phyloP scores from a whole-genome alignment of 92 coral and sea anemone genomes.

The Anthopleura xanthogrammica region DNA sequence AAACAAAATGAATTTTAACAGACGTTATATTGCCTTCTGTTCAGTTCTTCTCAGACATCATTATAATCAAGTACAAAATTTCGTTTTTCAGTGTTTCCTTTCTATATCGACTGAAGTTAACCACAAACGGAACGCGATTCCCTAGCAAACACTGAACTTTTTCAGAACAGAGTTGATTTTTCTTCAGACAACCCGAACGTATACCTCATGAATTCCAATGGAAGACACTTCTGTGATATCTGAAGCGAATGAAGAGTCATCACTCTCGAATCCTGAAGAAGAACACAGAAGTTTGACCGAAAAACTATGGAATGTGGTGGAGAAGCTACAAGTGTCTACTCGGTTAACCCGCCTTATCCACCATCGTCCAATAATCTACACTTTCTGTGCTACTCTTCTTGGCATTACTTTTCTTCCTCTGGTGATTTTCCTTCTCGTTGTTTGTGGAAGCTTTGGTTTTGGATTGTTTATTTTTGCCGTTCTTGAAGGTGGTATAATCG shows the following conservation, averaged over 20 bases:
- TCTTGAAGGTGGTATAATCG: constrained; percentile 31
- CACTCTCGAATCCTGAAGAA: neutral
- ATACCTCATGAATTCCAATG: too few species aligned
- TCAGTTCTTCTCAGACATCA: too few species aligned
- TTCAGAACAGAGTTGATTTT: too few species aligned
- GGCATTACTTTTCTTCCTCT: constrained; percentile 32
- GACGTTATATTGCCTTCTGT: too few species aligned
- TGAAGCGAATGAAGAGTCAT: neutral
- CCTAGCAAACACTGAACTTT: too few species aligned
- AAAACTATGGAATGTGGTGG: neutral
- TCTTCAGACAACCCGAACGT: too few species aligned
- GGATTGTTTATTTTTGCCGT: constrained; percentile 27
- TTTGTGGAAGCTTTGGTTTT: constrained; percentile 20
- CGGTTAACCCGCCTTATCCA: constrained; percentile 7
- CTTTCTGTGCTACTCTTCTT: constrained; percentile 21
- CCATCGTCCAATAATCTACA: constrained; percentile 29
- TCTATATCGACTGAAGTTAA: too few species aligned
- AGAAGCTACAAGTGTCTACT: neutral
- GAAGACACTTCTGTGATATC: neutral
- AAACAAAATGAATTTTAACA: too few species aligned
- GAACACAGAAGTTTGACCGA: neutral
- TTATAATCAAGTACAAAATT: too few species aligned
- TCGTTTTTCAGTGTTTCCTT: too few species aligned
- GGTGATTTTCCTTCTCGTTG: constrained; percentile 18
- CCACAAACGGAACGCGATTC: too few species aligned